phyloP scores from a whole-genome alignment of 2,113 vertebrate genomes.

The Columbina picui region DNA sequence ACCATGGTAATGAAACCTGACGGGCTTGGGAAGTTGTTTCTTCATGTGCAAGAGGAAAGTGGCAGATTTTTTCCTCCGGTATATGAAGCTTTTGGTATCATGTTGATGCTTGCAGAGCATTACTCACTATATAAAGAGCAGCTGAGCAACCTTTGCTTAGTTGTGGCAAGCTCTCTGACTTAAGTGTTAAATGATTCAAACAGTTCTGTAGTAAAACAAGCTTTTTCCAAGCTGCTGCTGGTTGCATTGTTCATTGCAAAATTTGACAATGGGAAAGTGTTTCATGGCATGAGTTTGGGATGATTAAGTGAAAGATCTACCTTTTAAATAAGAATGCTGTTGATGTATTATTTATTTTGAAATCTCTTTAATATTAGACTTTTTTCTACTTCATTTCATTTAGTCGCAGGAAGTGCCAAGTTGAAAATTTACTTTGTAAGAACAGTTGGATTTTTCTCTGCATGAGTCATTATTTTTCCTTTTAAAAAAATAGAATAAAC shows the following conservation, averaged over 20 bases:
- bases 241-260: background rate
- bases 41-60: background rate
- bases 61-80: background rate
- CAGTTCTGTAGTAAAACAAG: background rate
- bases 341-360: background rate
- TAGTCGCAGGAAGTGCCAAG: background rate
- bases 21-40: background rate
- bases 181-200: background rate
- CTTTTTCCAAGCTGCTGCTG: background rate
- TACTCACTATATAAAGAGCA: constrained; percentile 60
- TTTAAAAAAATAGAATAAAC: background rate
- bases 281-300: background rate
- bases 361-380: background rate
- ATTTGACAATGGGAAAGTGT: background rate
- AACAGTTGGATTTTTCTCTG: background rate
- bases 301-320: background rate
- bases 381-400: background rate
- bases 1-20: background rate
- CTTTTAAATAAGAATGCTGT: background rate
- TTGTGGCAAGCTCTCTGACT: background rate
- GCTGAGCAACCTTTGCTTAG: background rate
- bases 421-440: background rate
- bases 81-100: background rate
- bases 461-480: background rate
- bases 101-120: constrained; percentile 15